phyloP scores from a whole-genome alignment of 2,797 vertebrate genomes.

The Sebastes elongatus region DNA sequence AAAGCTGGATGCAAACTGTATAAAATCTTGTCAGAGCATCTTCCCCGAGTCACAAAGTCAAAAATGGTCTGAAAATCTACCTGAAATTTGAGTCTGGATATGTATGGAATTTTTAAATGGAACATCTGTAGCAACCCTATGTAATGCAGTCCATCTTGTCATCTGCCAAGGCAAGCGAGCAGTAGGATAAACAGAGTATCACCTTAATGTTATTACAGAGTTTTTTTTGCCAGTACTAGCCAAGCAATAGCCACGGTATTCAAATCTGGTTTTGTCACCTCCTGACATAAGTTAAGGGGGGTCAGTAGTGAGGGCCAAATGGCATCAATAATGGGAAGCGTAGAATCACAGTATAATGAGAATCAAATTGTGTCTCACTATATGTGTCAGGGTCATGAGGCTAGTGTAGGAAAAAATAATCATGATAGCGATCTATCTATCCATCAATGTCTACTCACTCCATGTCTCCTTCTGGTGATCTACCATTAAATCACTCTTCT shows the following conservation, averaged over 20 bases:
- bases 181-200: not conserved
- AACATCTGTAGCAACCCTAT: accelerated
- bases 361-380: not conserved
- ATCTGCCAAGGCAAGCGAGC: not conserved
- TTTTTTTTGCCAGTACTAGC: not conserved
- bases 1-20: too few relatives aligned
- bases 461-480: constrained; percentile 54
- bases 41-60: too few relatives aligned
- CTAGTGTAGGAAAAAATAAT: constrained; percentile 46
- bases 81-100: too few relatives aligned
- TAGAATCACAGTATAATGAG: constrained; percentile 11
- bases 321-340: not conserved
- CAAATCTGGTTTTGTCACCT: not conserved
- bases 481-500: constrained; percentile 61
- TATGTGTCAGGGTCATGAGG: constrained; percentile 22
- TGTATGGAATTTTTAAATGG: too few relatives aligned
- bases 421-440: constrained; percentile 46
- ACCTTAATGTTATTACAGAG: not conserved
- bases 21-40: too few relatives aligned
- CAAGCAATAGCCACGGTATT: not conserved
- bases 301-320: constrained; percentile 10
- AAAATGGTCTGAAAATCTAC: too few relatives aligned
- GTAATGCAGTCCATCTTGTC: not conserved
- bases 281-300: not conserved
- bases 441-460: constrained; percentile 37